Percentiles rank a stretch among this genome's conserved stretches.
Conservation (phyloP, 2,113 vertebrate genomes). For the Addax nasomaculatus region DNA sequence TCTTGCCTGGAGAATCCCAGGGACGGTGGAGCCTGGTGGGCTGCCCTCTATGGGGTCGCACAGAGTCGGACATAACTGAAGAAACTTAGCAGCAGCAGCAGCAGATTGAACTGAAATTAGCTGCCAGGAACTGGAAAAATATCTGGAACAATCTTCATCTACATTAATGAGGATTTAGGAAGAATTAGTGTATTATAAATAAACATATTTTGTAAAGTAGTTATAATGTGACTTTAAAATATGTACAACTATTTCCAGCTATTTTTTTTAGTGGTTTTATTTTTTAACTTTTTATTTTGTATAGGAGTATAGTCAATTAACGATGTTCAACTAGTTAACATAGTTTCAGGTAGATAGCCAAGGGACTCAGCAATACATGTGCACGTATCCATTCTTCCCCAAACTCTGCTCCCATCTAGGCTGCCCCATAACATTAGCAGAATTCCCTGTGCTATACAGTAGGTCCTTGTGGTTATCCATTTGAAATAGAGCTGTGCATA, state of each 20-base stretch:
- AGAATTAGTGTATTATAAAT: not conserved
- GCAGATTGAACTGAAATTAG: not conserved
- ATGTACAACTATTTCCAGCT: not conserved
- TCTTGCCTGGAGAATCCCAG: no score
- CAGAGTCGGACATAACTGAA: no score
- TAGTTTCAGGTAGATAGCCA: not conserved
- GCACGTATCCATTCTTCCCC: not conserved
- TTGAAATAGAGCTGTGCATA: not conserved
- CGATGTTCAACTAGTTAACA: not conserved
- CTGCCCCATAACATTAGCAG: not conserved
- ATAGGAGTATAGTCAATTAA: not conserved
- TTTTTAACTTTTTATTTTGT: not conserved
- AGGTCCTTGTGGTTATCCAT: not conserved
- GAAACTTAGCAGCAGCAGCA: no score
- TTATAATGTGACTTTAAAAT: not conserved
- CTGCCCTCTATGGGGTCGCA: no score
- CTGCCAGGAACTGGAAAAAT: not conserved
- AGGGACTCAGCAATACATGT: accelerated
- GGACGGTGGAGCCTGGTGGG: no score
- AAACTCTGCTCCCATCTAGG: not conserved
- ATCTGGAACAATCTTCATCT: not conserved
- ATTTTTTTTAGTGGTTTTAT: not conserved
- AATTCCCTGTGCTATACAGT: not conserved
- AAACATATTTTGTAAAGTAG: not conserved
- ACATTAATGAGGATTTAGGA: not conserved